phyloP scores from a whole-genome alignment of 2,113 vertebrate genomes.

The Odobenus rosmarus region DNA sequence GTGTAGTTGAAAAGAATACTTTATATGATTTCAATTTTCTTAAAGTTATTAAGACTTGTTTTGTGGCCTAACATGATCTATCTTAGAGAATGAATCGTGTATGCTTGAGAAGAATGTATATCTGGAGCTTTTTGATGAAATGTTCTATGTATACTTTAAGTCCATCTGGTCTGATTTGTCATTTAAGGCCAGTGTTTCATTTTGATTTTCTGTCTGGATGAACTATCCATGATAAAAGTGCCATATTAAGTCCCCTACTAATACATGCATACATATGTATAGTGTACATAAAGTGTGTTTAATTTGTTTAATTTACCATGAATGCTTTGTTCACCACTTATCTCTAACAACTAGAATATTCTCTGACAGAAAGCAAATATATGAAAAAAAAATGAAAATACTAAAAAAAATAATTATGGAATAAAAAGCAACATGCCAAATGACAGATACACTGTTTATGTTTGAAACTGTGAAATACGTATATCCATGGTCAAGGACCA shows the following conservation, averaged over 20 bases:
- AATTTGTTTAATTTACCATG: background rate
- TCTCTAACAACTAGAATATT: background rate
- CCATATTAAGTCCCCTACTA: background rate
- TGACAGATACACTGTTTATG: background rate
- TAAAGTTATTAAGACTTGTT: background rate
- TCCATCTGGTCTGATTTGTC: background rate
- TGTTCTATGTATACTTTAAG: background rate
- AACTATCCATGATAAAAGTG: background rate
- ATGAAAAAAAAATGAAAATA: background rate
- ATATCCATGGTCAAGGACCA: background rate
- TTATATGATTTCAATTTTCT: background rate
- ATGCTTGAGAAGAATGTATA: background rate
- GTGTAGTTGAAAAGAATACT: background rate
- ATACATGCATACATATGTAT: background rate
- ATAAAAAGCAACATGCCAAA: background rate
- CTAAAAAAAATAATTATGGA: background rate
- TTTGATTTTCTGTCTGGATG: background rate
- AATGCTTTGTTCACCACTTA: background rate
- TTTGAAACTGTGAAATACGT: background rate
- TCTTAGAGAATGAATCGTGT: background rate
- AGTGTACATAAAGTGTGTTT: background rate
- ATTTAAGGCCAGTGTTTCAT: background rate
- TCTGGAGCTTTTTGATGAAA: background rate
- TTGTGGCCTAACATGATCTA: background rate
- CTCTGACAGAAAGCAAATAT: background rate